Evolutionary conservation across 1,140 invertebrate genomes (phyloP), one percentile per base, ranked within the genome.

Genomic region (Centruroides vittatus): DNA sequence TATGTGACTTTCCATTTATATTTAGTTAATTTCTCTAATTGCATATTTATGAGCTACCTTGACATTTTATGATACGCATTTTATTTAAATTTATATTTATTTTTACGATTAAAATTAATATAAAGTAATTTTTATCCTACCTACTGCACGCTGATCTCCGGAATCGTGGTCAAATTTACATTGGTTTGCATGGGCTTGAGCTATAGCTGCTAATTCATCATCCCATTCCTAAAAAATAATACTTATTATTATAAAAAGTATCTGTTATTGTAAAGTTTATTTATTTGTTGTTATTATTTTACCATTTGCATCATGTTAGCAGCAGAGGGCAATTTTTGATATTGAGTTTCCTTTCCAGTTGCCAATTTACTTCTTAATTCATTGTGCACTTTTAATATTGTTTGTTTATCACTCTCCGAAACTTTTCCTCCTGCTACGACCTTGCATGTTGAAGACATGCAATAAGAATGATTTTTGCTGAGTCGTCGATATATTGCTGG

Each of bases 91-190:
- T 23, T 23, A 23, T 23, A 2, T 23, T 23, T 23, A 23, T 23
- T 23, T 23, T 23, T 23, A 23, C 23, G 23, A 23, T 23, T 23
- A 23, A 23, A 23, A 23, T 23, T 23, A 23, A 23, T 23, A 23
- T 23, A 23, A 23, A 23, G 23, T 23, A 23, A 23, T 23, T 23
- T 23, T 23, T 4, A 52, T 46, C 63, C 61, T 61, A 68, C 67
- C 66, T 10, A 68, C 66, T 36, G 61, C 56, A 47, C 68, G 57
- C 53, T 67, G 68, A 34, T 63, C 58, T 3, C 57, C 50, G 36
- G 67, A 68, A 49, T 69, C 68, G 47, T 67, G 65, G 34, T 57
- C 46, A 58, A 65, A 68, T 10, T 55, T 60, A 58, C 68, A 69
- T 47, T 67, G 67, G 58, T 68, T 61, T 0, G 64, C 67, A 36